Conservation (phyloP, 2,113 vertebrate genomes). For the Tupaia chinensis region DNA sequence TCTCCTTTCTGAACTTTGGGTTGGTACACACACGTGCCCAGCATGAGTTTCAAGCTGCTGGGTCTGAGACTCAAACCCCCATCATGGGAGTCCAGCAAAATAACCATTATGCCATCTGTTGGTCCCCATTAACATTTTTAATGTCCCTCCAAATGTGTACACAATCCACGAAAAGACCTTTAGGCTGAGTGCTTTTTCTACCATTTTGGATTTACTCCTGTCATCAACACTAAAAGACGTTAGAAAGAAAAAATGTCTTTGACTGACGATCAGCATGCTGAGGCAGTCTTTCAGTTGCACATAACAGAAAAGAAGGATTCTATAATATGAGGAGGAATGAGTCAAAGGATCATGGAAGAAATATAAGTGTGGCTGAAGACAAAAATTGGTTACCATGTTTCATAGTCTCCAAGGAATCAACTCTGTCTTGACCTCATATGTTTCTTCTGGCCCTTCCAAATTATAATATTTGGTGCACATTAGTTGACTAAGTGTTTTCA, state of each 20-base stretch:
- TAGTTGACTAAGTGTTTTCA: not conserved
- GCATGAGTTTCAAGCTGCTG: too few relatives aligned
- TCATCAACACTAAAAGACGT: not conserved
- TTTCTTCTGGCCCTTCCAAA: not conserved
- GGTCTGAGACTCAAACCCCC: too few relatives aligned
- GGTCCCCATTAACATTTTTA: not conserved
- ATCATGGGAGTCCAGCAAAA: too few relatives aligned
- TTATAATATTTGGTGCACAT: not conserved
- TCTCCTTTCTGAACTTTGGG: too few relatives aligned
- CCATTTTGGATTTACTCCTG: not conserved
- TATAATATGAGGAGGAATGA: not conserved
- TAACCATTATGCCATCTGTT: too few relatives aligned
- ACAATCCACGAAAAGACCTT: not conserved
- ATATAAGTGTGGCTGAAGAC: not conserved
- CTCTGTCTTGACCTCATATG: not conserved
- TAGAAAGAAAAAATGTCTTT: not conserved
- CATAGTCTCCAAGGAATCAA: not conserved
- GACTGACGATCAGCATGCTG: not conserved
- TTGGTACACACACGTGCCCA: too few relatives aligned
- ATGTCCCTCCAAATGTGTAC: not conserved
- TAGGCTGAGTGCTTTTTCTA: not conserved
- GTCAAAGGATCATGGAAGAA: not conserved
- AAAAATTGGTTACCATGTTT: slow-evolving; percentile 14
- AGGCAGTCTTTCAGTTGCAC: not conserved
- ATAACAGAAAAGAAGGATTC: not conserved